Base-by-base conservation (phyloP, 2,888 invertebrate genomes). In the Lottia scabra region DNA sequence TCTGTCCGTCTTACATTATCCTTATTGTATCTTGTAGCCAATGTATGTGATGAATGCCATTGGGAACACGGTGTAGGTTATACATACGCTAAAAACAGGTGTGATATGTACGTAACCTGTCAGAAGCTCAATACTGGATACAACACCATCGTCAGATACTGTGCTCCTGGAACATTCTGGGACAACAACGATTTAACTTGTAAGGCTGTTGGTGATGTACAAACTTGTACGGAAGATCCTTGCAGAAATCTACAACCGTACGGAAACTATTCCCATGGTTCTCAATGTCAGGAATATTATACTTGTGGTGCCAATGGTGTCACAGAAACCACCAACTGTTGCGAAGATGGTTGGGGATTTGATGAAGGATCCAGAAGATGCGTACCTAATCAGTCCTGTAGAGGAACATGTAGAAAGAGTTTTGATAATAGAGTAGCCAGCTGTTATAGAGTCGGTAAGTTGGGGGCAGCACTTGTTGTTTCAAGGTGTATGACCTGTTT, bases 81-180 rank as follows among this genome's bases (percentile, higher is more conserved):
- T 65, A 72, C 75, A 13, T 71, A 71, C 1, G 78, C 77, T 23
- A 38, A 56, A 13, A 71, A 71, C 15, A 72, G 75, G 23, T 77
- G 76, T 48, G 76, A 78, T 70, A 64, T 78, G 48, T 77, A 66
- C 38, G 77, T 77, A 19, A 68, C 63, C 38, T 78, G 78, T 46
- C 30, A 68, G 23, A 73, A 63, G 65, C 23, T 67, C 45, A 1
- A 12, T 15, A 23, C 8, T n/a, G 15, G 73, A 62, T 63, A 62
- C 15, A 2, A 2, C 23, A 56, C 56, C 10, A 4, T 56, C 27
- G 48, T 76, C 30, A 67, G 63, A 62, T 23, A 71, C 5, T 78
- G 78, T 27, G 66, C 75, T 38, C 72, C 74, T 0, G 75, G 76
- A 8, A 76, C 76, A 2, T 70, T 71, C 23, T 76, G 68, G 43